Conservation (phyloP, 2,888 invertebrate species). For the Melinaea marsaeus region DNA sequence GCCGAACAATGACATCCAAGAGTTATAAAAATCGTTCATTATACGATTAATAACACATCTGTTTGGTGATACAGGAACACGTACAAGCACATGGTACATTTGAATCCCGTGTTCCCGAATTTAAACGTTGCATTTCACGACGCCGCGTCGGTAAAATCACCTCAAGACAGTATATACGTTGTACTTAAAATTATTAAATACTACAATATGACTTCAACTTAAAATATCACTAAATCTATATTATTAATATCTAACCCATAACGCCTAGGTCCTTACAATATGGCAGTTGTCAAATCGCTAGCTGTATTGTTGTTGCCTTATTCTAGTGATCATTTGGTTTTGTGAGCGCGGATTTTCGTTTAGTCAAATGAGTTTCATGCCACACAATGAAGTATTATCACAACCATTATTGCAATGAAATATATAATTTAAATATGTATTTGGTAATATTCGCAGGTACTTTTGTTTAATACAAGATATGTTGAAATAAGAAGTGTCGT, state of each 20-base stretch:
- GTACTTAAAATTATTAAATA: conserved; percentile 72
- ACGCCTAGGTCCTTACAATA: conserved; percentile 71
- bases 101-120: too few species aligned
- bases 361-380: conserved; percentile 42
- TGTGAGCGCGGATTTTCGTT: conserved; percentile 54
- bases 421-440: conserved; percentile 45
- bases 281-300: conserved; percentile 77
- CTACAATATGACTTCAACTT: conserved; percentile 76
- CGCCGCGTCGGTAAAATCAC: not conserved
- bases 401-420: conserved; percentile 74
- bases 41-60: too few species aligned
- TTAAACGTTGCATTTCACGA: conserved; percentile 36
- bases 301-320: conserved; percentile 70
- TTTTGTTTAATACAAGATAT: conserved; percentile 47
- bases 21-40: too few species aligned
- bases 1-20: too few species aligned
- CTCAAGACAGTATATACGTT: conserved; percentile 31
- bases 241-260: conserved; percentile 50
- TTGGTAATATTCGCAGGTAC: conserved; percentile 70
- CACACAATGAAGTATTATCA: conserved; percentile 63
- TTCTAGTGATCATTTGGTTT: conserved; percentile 55
- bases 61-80: too few species aligned
- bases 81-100: too few species aligned
- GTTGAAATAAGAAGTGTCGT: conserved; percentile 28
- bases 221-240: conserved; percentile 48